Evolutionary conservation across 2,797 vertebrate genomes (phyloP), one percentile per base, ranked within the genome.

Genomic region (Takifugu rubripes): DNA sequence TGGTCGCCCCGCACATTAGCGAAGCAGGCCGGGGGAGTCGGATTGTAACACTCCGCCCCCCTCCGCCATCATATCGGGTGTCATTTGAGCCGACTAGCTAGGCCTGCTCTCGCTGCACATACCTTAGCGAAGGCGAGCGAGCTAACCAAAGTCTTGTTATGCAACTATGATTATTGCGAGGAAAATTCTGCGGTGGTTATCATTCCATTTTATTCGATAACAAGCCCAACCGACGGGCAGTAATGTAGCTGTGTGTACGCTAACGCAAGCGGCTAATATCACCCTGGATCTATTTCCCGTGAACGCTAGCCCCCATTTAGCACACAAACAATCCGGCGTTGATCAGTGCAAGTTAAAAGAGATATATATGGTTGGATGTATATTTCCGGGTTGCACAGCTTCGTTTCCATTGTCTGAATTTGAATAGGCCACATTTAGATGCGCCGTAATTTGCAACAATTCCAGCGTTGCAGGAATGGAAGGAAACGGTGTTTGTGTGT

Each of bases 21-120:
- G 71, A 59, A 77, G 78, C 68, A 84, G 84, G 84, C 79, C 85
- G 74, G 82, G 21, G 84, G 66, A 68, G 76, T 77, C 68, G 15
- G 64, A 72, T 48, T 70, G 48, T 61, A 54, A 78, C 83, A 69
- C 76, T 84, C 81, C 72, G 82, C 85, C 80, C 79, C 87, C 36
- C 85, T 83, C 79, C 87, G 82, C 88, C 84, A 79, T 87, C 82
- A 87, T 84, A 69, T 83, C 77, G 74, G 72, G 78, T 88, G 84
- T 85, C 86, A 88, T 81, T 78, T 81, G 78, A 85, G 78, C 74
- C 78, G 45, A 44, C 81, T 61, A 75, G 10, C 46, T 48, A 87
- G 85, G 80, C 86, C 81, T 81, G 56, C 26, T 49, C 75, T 46
- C 58, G 44, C 66, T 69, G 6, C 74, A 59, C 61, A 48, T 62